Percentiles rank a stretch among this genome's conserved stretches.
These are phyloP conservation scores for Saccostrea glomerata DNA, from an alignment of 1,140 invertebrate species.

Conservation along the genomic window DNA sequence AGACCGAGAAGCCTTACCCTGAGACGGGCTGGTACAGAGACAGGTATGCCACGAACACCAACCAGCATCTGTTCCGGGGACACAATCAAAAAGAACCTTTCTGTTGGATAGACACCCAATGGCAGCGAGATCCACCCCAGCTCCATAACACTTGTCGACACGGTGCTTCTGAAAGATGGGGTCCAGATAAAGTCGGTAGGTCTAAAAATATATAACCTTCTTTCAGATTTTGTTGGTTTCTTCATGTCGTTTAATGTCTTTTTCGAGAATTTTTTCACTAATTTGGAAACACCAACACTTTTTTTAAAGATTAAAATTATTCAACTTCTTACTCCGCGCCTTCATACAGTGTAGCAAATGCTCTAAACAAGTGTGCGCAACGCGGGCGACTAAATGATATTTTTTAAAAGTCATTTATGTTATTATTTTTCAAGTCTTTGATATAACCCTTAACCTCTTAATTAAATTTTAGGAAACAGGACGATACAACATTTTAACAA, in stretches of 20 bases:
- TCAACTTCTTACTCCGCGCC: no score
- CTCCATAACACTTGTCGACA: slow-evolving; percentile 72
- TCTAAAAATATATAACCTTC: neutral
- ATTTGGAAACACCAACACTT: no score
- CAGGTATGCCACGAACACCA: slow-evolving; percentile 71
- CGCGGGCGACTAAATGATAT: no score
- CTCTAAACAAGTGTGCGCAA: no score
- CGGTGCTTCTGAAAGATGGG: slow-evolving; percentile 74
- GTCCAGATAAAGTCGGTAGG: slow-evolving; percentile 75
- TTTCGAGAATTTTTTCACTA: no score
- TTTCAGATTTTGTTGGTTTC: neutral
- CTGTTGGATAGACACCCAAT: slow-evolving; percentile 74
- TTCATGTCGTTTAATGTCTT: neutral
- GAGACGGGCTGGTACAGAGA: slow-evolving; percentile 69
- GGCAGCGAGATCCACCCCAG: slow-evolving; percentile 65
- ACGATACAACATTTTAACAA: slow-evolving; percentile 73
- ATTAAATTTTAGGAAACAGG: slow-evolving; percentile 64
- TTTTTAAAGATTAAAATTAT: no score
- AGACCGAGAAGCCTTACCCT: slow-evolving; percentile 60
- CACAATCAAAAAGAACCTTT: slow-evolving; percentile 65
- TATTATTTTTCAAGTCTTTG: no score
- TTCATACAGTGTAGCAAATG: no score
- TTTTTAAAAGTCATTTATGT: no score
- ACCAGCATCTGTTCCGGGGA: slow-evolving; percentile 72
- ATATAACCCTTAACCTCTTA: no score